A percentile compares a stretch with the other conserved stretches of the same genome.
phyloP scores from a whole-genome alignment of 2,797 vertebrate species.

The Dryobates pubescens region DNA sequence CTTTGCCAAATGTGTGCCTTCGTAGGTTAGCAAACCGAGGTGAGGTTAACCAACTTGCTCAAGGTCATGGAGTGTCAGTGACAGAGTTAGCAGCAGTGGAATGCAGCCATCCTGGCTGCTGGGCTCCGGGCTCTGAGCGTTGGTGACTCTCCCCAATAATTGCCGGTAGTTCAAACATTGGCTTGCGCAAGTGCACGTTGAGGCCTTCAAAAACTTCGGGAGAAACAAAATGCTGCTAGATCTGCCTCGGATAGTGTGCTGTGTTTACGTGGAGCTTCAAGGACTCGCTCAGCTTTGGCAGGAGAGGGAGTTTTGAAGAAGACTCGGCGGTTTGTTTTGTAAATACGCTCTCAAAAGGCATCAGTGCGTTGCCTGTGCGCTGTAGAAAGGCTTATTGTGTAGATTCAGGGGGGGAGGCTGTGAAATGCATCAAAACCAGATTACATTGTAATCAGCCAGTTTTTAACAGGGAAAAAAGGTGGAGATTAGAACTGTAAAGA shows the following conservation, averaged over 20 bases:
- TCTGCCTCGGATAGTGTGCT: background rate
- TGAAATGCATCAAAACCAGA: background rate
- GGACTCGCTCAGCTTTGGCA: background rate
- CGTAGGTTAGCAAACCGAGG: slow-evolving; percentile 3
- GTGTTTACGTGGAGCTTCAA: background rate
- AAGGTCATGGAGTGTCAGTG: slow-evolving; percentile 43
- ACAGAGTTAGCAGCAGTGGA: slow-evolving; percentile 37
- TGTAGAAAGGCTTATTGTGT: background rate
- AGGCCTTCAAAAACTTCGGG: slow-evolving; percentile 5
- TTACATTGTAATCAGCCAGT: background rate
- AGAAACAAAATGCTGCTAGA: background rate
- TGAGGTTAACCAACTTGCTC: slow-evolving; percentile 53
- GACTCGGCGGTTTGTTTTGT: background rate
- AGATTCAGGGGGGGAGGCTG: background rate
- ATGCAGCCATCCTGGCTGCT: slow-evolving; percentile 25
- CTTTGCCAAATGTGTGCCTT: background rate
- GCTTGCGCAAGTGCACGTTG: background rate
- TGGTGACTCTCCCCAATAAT: slow-evolving; percentile 33
- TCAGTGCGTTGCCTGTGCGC: background rate
- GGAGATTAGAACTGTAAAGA: background rate
- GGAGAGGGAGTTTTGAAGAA: background rate
- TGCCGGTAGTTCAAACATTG: slow-evolving; percentile 57
- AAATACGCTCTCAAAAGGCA: background rate
- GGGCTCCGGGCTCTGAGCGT: background rate
- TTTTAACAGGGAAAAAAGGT: background rate